Percentiles rank a stretch among this genome's conserved stretches.
Conservation (phyloP, 2,797 vertebrate species). For the Aselliscus stoliczkanus region DNA sequence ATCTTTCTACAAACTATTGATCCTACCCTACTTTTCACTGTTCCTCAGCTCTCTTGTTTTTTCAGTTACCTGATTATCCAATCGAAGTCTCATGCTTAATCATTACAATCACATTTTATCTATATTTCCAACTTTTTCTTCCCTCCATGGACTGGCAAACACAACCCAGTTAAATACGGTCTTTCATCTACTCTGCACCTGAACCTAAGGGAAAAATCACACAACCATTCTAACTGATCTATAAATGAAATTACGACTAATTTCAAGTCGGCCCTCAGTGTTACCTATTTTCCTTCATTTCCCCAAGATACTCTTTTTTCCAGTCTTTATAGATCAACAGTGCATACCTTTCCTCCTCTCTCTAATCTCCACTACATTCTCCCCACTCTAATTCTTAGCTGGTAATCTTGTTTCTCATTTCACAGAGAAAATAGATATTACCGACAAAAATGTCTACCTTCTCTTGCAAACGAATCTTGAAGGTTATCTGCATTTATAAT, state of each 20-base stretch:
- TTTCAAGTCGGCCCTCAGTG: not conserved
- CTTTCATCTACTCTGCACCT: not conserved
- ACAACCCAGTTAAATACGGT: not conserved
- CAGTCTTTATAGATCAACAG: not conserved
- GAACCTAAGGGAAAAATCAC: not conserved
- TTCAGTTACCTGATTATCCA: not conserved
- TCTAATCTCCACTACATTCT: not conserved
- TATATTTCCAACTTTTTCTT: not conserved
- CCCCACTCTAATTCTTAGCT: not conserved
- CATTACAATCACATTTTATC: not conserved
- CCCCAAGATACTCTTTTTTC: not conserved
- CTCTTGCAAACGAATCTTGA: not conserved
- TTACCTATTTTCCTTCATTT: not conserved
- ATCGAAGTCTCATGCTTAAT: not conserved
- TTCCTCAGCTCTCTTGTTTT: not conserved
- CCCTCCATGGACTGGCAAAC: not conserved
- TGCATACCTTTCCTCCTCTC: not conserved
- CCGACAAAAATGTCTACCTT: not conserved
- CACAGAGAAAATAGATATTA: not conserved
- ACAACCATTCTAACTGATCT: not conserved
- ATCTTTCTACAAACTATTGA: not conserved
- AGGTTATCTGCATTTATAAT: not conserved
- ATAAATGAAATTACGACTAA: not conserved
- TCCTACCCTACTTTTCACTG: not conserved
- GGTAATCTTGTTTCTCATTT: not conserved